Base-by-base conservation (phyloP, 2,797 vertebrate genomes). In the Fistularia tabacaria region DNA sequence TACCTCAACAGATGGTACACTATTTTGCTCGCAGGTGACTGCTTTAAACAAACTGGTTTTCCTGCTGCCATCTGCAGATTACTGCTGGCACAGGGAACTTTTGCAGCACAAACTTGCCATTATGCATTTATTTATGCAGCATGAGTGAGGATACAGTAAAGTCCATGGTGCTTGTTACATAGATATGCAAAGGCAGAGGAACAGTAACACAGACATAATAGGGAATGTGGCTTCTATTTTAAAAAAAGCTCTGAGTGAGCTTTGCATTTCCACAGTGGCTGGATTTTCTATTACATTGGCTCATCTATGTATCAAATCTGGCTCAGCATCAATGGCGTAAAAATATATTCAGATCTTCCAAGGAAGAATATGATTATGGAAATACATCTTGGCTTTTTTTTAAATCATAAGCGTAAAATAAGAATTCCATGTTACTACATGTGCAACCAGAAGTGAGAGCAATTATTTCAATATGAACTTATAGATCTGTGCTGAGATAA, bases 1-100 rank as follows among this genome's bases (percentile, higher is more conserved):
- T 1, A 54, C 40, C 74, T 70, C 69, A 70, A 48, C 85, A 85
- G 85, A 87, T 87, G 85, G 85, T 64, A n/a, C 64, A 62, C 80
- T 68, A 75, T 79, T 78, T 61, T 71, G 60, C 66, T 76, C 38
- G 38, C 15, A 52, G 65, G 73, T 36, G 10, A 61, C 56, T 60
- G 70, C 65, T 75, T 71, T 63, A 43, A 67, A 52, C 76, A 70
- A 8, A 74, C 68, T 76, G 64, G 4, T 71, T 71, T 67, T 59
- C 52, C 38, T 60, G 68, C 62, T 62, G 25, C 72, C 73, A 57
- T 81, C 73, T 84, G 85, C 60, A 74, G 53, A 56, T 54, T 50
- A 53, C 38, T 69, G 66, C 61, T 73, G 73, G 57, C 58, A 47
- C 54, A 10, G 54, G 49, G 36, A 70, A 71, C 53, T 63, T 79